A percentile compares a stretch with the other conserved stretches of the same genome.
These are phyloP conservation scores for Stenolophus ochropezus DNA, from an alignment of 2,888 invertebrate species.

Conservation along the genomic window DNA sequence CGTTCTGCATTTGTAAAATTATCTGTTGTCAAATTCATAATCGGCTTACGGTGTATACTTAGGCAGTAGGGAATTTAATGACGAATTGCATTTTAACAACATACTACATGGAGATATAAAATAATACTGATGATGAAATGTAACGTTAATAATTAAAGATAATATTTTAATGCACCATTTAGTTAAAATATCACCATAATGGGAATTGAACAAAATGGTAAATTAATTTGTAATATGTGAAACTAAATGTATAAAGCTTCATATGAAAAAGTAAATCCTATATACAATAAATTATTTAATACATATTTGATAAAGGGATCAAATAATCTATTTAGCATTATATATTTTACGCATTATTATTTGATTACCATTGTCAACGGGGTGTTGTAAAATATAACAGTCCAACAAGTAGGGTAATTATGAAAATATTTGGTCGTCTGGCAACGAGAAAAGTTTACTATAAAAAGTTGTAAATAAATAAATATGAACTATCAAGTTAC, in stretches of 20 bases:
- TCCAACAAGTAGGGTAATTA: too few species aligned
- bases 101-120: neutral
- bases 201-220: neutral
- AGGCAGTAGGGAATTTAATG: neutral
- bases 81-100: constrained; percentile 28
- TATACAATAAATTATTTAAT: too few species aligned
- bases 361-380: too few species aligned
- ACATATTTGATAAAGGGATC: too few species aligned
- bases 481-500: too few species aligned
- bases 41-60: neutral
- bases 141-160: constrained; percentile 14
- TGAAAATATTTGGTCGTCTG: too few species aligned
- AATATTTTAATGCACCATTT: neutral
- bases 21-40: neutral
- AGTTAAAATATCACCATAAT: neutral
- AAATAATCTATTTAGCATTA: too few species aligned
- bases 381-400: too few species aligned
- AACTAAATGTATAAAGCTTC: neutral
- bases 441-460: too few species aligned
- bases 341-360: too few species aligned
- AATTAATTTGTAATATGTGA: neutral
- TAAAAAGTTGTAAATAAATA: too few species aligned
- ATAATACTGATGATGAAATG: constrained; percentile 12
- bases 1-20: neutral
- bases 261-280: too few species aligned